Evolutionary conservation across 1,140 invertebrate genomes (phyloP), one percentile per base, ranked within the genome.

Genomic region (Phthorimaea operculella): DNA sequence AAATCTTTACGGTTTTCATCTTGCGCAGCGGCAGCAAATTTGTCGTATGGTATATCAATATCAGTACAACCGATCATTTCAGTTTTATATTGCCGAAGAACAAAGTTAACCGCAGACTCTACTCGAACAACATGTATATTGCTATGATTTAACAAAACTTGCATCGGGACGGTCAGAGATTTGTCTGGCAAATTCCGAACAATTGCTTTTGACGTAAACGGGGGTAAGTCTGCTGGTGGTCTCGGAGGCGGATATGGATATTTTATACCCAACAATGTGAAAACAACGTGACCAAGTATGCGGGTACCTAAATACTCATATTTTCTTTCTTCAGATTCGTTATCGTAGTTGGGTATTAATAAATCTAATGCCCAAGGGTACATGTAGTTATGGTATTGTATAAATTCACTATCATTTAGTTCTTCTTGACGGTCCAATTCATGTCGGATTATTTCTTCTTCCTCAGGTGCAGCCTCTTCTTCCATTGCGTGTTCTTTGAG

Each of bases 81-180:
- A 21, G 52, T 58, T 75, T 87, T 88, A 66, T 86, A 90, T 14
- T 64, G 64, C 44, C 81, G 62, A 1, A 90, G 62, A 65, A 89
- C 90, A 74, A 81, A 87, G 61, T 89, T 87, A 14, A 90, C 85
- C 10, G 86, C 87, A 36, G 87, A 76, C 59, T 87, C 79, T 33
- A 90, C 58, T 8, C 86, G 70, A 16, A 90, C 74, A 17, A 90
- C 80, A 51, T 79, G 71, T 51, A 91, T 85, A 56, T 83, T 80
- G 51, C 67, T 64, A 7, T 73, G 63, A 28, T 79, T 69, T 36
- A 90, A 66, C 18, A 90, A 72, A 36, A 60, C 71, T 65, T 86
- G 80, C 59, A 90, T 71, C 9, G 74, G 59, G 8, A 76, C 58
- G 59, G 78, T 68, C 18, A 87, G 64, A 2, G 71, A 64, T 34